Conservation (phyloP, 2,888 invertebrate genomes). For the Eilema depressum region DNA sequence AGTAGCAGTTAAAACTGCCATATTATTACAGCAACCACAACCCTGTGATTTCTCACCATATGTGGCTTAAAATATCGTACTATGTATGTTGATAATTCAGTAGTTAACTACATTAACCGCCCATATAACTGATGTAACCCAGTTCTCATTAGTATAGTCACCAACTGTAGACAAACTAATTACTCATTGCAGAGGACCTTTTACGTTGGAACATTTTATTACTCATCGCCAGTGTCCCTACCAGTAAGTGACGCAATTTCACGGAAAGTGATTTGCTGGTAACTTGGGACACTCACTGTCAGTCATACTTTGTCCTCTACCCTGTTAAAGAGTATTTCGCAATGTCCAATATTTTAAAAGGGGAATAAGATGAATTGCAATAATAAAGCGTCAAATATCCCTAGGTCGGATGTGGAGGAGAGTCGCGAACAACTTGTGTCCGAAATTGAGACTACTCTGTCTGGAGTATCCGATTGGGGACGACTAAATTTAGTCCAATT, state of each 20-base stretch:
- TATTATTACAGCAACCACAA: too few species aligned
- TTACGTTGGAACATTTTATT: conserved; percentile 42
- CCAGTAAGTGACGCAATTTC: conserved; percentile 46
- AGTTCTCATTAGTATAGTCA: conserved; percentile 12
- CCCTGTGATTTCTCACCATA: background rate
- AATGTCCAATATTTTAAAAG: background rate
- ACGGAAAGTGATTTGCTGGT: conserved; percentile 43
- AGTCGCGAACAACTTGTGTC: too few species aligned
- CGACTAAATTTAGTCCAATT: too few species aligned
- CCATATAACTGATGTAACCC: conserved; percentile 4
- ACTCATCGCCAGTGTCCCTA: conserved; percentile 44
- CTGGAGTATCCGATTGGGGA: too few species aligned
- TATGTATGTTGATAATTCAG: background rate
- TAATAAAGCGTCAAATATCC: too few species aligned
- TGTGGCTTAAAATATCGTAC: background rate
- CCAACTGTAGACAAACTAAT: conserved; percentile 21
- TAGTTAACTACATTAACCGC: background rate
- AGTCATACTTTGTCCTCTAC: conserved; percentile 11
- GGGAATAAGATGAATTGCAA: background rate
- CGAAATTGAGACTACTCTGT: too few species aligned
- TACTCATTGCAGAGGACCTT: conserved; percentile 18
- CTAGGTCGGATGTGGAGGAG: too few species aligned
- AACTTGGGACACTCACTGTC: conserved; percentile 24
- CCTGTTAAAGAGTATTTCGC: background rate
- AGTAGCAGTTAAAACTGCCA: background rate